A percentile compares a stretch with the other conserved stretches of the same genome.
These are phyloP conservation scores for Schlechtendalia chinensis DNA, from an alignment of 1,140 invertebrate genomes.

Conservation along the genomic window DNA sequence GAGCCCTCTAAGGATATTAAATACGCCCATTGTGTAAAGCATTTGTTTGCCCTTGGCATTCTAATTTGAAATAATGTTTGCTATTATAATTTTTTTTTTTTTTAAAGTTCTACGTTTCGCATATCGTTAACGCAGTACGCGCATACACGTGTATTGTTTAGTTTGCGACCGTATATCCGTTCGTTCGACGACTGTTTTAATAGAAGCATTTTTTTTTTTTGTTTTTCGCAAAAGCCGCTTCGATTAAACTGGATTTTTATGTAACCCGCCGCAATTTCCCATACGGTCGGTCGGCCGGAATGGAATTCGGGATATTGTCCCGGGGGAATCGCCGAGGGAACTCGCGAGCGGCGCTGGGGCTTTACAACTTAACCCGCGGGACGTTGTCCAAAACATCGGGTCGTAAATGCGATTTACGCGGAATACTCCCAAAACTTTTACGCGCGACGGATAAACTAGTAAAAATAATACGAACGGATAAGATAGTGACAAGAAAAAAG, in stretches of 20 bases:
- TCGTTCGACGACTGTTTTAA: constrained; percentile 26
- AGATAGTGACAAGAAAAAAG: constrained; percentile 18
- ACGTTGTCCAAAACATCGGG: constrained; percentile 41
- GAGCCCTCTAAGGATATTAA: constrained; percentile 6
- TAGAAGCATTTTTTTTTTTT: neutral
- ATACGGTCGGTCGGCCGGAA: constrained; percentile 21
- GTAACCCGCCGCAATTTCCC: constrained; percentile 18
- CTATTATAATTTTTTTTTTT: neutral
- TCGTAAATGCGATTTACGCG: constrained; percentile 49
- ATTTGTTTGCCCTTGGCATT: neutral
- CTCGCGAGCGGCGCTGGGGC: neutral
- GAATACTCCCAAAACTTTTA: constrained; percentile 36
- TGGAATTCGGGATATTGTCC: constrained; percentile 33
- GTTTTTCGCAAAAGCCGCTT: neutral
- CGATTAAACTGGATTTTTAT: constrained; percentile 42
- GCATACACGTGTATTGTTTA: no score
- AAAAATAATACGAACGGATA: constrained; percentile 38
- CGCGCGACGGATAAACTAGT: constrained; percentile 22
- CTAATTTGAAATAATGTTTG: constrained; percentile 14
- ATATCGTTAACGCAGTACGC: no score
- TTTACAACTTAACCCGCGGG: constrained; percentile 42
- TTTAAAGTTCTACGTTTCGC: no score
- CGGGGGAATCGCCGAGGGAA: constrained; percentile 10
- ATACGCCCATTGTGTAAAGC: neutral
- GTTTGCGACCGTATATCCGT: neutral